Evolutionary conservation across 2,113 vertebrate species (phyloP), one percentile per base, ranked within the genome.

Genomic region (Ibidorhyncha struthersii): DNA sequence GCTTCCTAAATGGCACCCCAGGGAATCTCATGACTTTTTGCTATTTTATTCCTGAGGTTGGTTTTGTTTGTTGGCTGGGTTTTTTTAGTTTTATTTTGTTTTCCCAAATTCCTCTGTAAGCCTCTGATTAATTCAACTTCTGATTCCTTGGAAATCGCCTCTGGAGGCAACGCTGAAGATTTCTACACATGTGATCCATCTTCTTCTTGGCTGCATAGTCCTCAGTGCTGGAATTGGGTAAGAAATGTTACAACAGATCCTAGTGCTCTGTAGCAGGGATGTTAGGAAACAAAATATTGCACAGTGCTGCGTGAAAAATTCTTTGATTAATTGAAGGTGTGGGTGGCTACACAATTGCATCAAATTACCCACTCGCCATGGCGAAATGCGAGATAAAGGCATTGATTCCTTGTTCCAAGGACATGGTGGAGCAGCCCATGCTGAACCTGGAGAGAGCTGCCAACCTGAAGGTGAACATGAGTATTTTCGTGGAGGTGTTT

Each of bases 231-330:
- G 45, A 90, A 73, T 95, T 96, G 78, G 74, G 93, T 93, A 97
- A 97, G 96, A 96, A 97, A 70, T 82, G 38, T 97, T 96, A 77
- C 97, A 80, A 96, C 94, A 97, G 94, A 72, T 45, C 58, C 70
- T 70, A 58, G 50, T 41, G 32, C 66, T 82, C 70, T 14, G 5
- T 20, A 87, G 70, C 72, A 83, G 61, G 27, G 80, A 30, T 61
- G 65, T 96, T 96, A 91, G 91, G 95, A 94, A 97, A 97, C 67
- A 77, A 88, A 96, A 94, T 80, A 91, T 96, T 96, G 86, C 94
- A 88, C 73, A 96, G 78, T 72, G 34, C 71, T 79, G 71, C 0
- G 0, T 89, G 85, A 87, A 96, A 95, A 96, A 22, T 29, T 32
- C 49, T 84, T 89, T 94, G 86, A 94, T 94, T 97, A 94, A 96